Conservation (phyloP, 2,797 vertebrate genomes). For the Pachyuromys duprasi region DNA sequence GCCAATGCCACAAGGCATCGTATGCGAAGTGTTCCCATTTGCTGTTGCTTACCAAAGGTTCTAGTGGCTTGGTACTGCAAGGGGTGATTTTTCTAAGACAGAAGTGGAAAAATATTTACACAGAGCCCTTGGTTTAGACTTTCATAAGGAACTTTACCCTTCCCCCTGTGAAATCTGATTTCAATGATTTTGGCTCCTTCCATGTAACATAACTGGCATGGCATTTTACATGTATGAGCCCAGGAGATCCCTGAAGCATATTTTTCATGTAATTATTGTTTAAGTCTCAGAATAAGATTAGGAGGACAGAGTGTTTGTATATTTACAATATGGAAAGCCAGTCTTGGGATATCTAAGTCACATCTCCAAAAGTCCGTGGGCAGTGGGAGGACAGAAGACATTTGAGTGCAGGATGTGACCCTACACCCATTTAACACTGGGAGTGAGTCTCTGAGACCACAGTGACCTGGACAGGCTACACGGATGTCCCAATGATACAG, state of each 20-base stretch:
- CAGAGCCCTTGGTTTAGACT: neutral
- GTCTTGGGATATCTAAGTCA: neutral
- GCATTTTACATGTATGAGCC: neutral
- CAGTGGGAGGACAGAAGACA: neutral
- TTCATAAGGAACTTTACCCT: neutral
- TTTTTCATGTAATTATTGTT: neutral
- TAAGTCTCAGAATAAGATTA: neutral
- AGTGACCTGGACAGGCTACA: neutral
- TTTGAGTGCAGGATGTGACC: no score
- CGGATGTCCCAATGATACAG: no score
- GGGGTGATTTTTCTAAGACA: neutral
- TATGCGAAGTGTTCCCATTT: neutral
- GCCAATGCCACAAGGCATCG: neutral
- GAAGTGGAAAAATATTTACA: slow-evolving; percentile 1
- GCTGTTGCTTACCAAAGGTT: neutral
- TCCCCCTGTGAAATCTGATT: neutral
- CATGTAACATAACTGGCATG: neutral
- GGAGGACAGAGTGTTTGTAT: neutral
- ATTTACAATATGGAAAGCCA: fast-evolving
- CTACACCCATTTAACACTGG: fast-evolving
- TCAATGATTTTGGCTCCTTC: neutral
- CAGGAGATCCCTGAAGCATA: neutral
- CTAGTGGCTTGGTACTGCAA: neutral
- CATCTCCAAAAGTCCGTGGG: neutral
- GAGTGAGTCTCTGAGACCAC: no score